These are phyloP conservation scores for Eremobia ochroleuca DNA, from an alignment of 2,888 invertebrate genomes.

Conservation along the genomic window DNA sequence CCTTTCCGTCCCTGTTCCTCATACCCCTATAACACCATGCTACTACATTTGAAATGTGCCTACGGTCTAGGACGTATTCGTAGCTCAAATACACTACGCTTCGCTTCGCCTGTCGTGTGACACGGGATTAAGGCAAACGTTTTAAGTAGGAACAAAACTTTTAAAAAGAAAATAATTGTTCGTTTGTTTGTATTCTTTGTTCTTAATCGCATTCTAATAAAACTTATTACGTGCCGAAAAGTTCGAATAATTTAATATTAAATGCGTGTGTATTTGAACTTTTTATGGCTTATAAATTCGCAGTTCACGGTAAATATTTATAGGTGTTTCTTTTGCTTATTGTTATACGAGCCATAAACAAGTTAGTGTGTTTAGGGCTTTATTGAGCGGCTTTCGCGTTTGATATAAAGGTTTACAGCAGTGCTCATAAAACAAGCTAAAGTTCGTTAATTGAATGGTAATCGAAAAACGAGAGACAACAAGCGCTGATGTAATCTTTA, in stretches of 20 bases:
- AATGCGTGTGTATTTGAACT: constrained; percentile 22
- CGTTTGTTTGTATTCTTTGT: constrained; percentile 1
- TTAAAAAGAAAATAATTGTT: not conserved
- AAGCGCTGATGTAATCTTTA: not conserved
- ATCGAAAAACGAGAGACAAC: constrained; percentile 12
- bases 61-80: not conserved
- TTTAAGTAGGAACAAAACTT: not conserved
- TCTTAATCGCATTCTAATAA: constrained; percentile 11
- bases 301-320: constrained; percentile 45
- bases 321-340: constrained; percentile 37
- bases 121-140: not conserved
- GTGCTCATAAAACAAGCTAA: constrained; percentile 12
- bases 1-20: not conserved
- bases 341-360: constrained; percentile 49
- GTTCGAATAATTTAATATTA: constrained; percentile 35
- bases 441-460: constrained; percentile 31
- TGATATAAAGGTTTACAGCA: constrained; percentile 41
- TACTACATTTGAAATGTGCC: not conserved
- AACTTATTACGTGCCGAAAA: constrained; percentile 30
- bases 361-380: constrained; percentile 42
- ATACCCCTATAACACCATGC: not conserved
- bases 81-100: constrained; percentile 3
- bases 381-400: constrained; percentile 41
- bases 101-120: not conserved
- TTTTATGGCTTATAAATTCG: constrained; percentile 48